Base-by-base conservation (phyloP, 2,113 vertebrate species). In the Brienomyrus brachyistius region DNA sequence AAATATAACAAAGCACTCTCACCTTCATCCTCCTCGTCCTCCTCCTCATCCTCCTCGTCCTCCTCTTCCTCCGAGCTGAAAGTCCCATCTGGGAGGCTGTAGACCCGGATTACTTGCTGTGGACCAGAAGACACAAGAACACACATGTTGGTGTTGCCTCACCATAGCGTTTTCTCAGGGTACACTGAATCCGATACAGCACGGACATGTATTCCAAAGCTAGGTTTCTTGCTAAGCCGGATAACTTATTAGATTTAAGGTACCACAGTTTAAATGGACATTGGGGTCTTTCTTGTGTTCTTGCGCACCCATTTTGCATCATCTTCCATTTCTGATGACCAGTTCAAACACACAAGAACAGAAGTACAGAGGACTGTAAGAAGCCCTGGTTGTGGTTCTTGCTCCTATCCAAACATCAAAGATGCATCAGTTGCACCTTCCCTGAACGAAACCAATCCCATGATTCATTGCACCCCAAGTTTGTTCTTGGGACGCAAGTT, bases 61-160 rank as follows among this genome's bases (percentile, higher is more conserved):
- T 99, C 98, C 0, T 99, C 98, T 84, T 99, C 98, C 2, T 99
- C 98, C 0, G 98, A 99, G 95, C 98, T 99, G 95, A 99, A 99
- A 91, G 98, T 99, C 51, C 98, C 98, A 0, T 99, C 98, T 0
- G 98, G 98, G 92, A 99, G 95, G 91, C 98, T 99, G 95, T 99
- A 99, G 90, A 99, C 97, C 0, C 98, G 96, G 90, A 99, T 99
- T 92, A 99, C 98, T 97, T 99, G 98, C 96, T 97, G 94, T 91
- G 54, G 87, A 85, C 84, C 27, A 23, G 89, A 87, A 56, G n/a
- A 83, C 48, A 35, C 11, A 87, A 10, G 31, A 56, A 23, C 54
- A 21, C 52, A 54, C n/a, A 27, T 27, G 27, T 3, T 27, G 9
- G 23, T 27, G 9, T 13, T 27, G n/a, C 59, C n/a, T 31, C 27